A percentile compares a stretch with the other conserved stretches of the same genome.
Conservation (phyloP, 2,797 vertebrate genomes). For the Acipenser oxyrinchus region DNA sequence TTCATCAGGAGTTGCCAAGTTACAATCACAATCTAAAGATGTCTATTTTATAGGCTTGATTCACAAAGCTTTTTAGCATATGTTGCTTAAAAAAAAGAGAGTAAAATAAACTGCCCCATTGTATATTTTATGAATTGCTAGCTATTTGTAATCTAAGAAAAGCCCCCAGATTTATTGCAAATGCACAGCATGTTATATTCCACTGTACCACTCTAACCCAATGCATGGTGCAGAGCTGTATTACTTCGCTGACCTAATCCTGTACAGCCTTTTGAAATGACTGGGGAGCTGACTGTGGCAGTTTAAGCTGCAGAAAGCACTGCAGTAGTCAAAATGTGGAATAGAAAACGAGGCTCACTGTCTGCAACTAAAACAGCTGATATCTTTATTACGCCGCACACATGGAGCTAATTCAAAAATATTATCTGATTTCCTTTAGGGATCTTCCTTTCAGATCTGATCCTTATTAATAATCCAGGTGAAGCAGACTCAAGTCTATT, state of each 20-base stretch:
- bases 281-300: neutral
- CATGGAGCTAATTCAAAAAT: constrained; percentile 9
- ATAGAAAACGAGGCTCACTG: neutral
- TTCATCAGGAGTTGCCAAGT: too few species aligned
- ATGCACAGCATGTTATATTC: too few species aligned
- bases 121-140: too few species aligned
- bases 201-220: too few species aligned
- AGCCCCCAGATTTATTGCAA: too few species aligned
- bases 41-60: too few species aligned
- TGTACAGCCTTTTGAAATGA: neutral
- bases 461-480: constrained; percentile 12
- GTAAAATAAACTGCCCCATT: too few species aligned
- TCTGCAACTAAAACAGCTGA: neutral
- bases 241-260: neutral
- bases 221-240: neutral
- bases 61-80: too few species aligned
- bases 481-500: constrained; percentile 9
- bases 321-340: neutral
- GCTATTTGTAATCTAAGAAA: too few species aligned
- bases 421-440: constrained; percentile 12
- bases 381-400: neutral
- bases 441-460: constrained; percentile 4
- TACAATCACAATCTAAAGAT: too few species aligned
- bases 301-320: neutral
- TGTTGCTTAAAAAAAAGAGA: too few species aligned